A percentile compares a stretch with the other conserved stretches of the same genome.
phyloP scores from a whole-genome alignment of 2,888 invertebrate species.

The Eulithis testata region DNA sequence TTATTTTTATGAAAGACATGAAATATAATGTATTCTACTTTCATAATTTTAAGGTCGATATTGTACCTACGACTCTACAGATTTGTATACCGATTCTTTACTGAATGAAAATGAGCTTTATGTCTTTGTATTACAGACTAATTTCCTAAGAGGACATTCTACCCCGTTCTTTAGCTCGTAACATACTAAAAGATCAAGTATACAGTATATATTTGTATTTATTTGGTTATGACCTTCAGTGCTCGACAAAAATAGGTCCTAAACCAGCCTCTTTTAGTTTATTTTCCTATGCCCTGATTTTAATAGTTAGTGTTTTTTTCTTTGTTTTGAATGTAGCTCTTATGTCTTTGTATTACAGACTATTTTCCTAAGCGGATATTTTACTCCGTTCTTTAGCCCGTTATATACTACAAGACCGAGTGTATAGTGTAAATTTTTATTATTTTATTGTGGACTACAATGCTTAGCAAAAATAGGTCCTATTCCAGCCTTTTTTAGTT shows the following conservation, averaged over 20 bases:
- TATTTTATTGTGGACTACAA: conserved; percentile 97
- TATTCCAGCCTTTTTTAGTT: conserved; percentile 68
- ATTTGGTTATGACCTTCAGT: conserved; percentile 91
- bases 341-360: conserved; percentile 65
- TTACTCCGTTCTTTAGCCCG: conserved; percentile 93
- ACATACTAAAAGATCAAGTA: conserved; percentile 96
- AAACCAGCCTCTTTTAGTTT: conserved; percentile 78
- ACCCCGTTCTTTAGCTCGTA: conserved; percentile 93
- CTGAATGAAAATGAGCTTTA: conserved; percentile 43
- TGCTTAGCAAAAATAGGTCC: conserved; percentile 49
- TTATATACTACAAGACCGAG: conserved; percentile 95
- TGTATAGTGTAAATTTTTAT: conserved; percentile 98
- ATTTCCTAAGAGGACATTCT: conserved; percentile 97
- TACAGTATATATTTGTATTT: conserved; percentile 98
- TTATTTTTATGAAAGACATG: too few relatives aligned
- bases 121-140: conserved; percentile 78
- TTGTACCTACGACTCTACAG: too few relatives aligned
- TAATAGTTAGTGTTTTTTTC: not conserved
- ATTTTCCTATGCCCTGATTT: conserved; percentile 92
- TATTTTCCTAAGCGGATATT: conserved; percentile 98
- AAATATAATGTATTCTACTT: too few relatives aligned
- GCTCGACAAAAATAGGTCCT: conserved; percentile 49
- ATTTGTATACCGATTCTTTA: too few relatives aligned
- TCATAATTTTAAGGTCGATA: too few relatives aligned
- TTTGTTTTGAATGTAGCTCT: conserved; percentile 43